Evolutionary conservation across 64 coral and sea anemone genomes (phyloP), one percentile per base, ranked within the genome.

Genomic region (Platygyra sinensis): DNA sequence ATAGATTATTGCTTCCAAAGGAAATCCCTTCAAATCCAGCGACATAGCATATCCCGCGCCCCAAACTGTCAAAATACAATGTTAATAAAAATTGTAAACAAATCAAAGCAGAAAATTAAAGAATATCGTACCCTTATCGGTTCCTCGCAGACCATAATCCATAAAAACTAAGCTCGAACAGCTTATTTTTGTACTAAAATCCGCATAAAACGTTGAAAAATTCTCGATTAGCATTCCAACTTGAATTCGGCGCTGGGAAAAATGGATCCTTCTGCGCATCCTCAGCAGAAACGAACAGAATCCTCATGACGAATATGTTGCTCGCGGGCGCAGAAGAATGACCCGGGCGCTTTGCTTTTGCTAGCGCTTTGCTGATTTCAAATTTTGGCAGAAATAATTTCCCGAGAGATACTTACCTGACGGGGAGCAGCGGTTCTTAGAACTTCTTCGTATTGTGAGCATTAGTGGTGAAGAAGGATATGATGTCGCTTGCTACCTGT

Each of bases 111-210:
- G 20, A 71, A 16, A n/a, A 72, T 27, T 72, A 72, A 18, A 85
- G 3, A 14, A 31, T 50, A 82, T 84, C 97, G 46, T 96, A 99
- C 97, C 97, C 94, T 96, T 91, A 99, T 96, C 30, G 97, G 97
- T 94, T 99, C 97, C 79, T 99, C 97, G 61, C 91, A 95, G 73
- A 99, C 88, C 97, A 99, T 99, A 54, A 91, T 99, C 88, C 88
- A 94, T 94, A 87, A 79, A 97, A 90, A 71, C 20, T 25, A 14
- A 50, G 81, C 62, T 85, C 22, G 7, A 71, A 20, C n/a, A 71
- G 12, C 65, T 69, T 27, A 25, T 27, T 69, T 69, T 69, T 69
- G 22, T 25, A 20, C 19, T 67, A 67, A 67, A 67, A 67, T 24
- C 24, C 64, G 19, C 20, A 24, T 67, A 24, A 84, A 63, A 84